Evolutionary conservation across 2,888 invertebrate species (phyloP).

Genomic region (Callyntrura sp.): DNA sequence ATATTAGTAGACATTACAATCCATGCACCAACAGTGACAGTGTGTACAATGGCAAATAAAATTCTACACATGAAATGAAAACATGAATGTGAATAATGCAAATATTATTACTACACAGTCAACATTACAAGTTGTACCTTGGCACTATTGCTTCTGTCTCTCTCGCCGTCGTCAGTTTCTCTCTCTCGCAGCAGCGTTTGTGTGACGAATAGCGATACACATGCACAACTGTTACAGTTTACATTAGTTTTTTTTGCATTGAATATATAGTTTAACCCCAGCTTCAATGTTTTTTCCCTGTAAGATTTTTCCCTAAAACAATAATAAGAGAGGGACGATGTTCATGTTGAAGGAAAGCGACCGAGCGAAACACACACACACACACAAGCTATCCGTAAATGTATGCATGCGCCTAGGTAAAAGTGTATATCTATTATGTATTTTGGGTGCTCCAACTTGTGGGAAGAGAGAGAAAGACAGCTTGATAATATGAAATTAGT

Average conservation of each 20-base stretch:
- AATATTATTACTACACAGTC: conserved; percentile 30
- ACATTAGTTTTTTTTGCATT: too few relatives aligned
- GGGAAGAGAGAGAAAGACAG: not conserved
- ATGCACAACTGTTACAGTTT: not conserved
- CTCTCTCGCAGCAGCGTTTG: not conserved
- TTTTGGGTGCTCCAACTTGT: not conserved
- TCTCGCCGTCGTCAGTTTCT: not conserved
- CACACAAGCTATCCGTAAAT: not conserved
- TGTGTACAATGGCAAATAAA: not conserved
- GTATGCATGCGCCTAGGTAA: not conserved
- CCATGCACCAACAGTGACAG: too few relatives aligned
- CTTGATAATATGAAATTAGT: conserved; percentile 46
- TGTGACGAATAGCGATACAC: not conserved
- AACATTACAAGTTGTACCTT: not conserved
- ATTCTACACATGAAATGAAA: conserved; percentile 13
- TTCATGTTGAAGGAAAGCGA: not conserved
- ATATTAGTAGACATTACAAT: not conserved
- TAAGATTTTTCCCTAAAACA: conserved; percentile 8
- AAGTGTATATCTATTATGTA: not conserved
- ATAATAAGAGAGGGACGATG: not conserved
- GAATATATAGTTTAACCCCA: too few relatives aligned
- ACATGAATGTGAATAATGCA: conserved; percentile 55
- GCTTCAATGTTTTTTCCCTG: not conserved
- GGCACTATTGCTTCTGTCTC: not conserved
- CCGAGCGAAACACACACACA: not conserved